Evolutionary conservation across 2,113 vertebrate species (phyloP).

Genomic region (Thunnus maccoyii): DNA sequence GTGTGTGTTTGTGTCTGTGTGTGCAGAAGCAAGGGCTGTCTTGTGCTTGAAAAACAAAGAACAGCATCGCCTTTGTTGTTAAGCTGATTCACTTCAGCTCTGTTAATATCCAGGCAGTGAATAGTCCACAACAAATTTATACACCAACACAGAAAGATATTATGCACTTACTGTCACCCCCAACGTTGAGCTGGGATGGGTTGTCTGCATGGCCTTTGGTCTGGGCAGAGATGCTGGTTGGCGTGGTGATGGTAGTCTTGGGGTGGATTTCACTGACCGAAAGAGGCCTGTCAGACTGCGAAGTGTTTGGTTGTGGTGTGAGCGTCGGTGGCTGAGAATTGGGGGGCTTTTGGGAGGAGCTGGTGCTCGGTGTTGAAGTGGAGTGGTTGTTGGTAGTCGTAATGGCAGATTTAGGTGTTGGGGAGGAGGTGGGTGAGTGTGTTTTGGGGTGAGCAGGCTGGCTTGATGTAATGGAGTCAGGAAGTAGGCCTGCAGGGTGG

Average conservation of each 20-base stretch:
- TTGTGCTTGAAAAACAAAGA: slow-evolving; percentile 73
- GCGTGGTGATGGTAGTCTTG: background rate
- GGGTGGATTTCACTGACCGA: background rate
- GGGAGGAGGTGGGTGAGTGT: background rate
- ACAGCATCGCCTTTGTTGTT: slow-evolving; percentile 71
- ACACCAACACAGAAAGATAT: slow-evolving; percentile 34
- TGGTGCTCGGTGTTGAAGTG: slow-evolving; percentile 11
- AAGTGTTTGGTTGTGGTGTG: slow-evolving; percentile 61
- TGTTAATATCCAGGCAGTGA: slow-evolving; percentile 55
- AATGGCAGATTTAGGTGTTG: background rate
- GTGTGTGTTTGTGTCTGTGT: slow-evolving; percentile 45
- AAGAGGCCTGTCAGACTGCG: slow-evolving; percentile 2
- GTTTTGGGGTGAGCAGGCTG: background rate
- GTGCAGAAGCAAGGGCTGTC: slow-evolving; percentile 43
- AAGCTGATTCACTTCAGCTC: slow-evolving; percentile 44
- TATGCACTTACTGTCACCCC: slow-evolving; percentile 75
- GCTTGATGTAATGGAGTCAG: slow-evolving; percentile 2
- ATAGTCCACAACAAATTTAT: slow-evolving; percentile 33
- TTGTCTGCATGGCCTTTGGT: slow-evolving; percentile 54
- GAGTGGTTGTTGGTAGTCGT: background rate
- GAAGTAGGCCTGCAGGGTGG: fast-evolving
- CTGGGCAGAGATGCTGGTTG: slow-evolving; percentile 62
- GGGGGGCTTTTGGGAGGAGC: background rate
- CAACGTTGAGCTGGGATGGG: slow-evolving; percentile 79
- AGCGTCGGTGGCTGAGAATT: slow-evolving; percentile 28